Percentiles rank a stretch among this genome's conserved stretches.
These are phyloP conservation scores for Oryzias melastigma DNA, from an alignment of 2,113 vertebrate species.

Conservation along the genomic window DNA sequence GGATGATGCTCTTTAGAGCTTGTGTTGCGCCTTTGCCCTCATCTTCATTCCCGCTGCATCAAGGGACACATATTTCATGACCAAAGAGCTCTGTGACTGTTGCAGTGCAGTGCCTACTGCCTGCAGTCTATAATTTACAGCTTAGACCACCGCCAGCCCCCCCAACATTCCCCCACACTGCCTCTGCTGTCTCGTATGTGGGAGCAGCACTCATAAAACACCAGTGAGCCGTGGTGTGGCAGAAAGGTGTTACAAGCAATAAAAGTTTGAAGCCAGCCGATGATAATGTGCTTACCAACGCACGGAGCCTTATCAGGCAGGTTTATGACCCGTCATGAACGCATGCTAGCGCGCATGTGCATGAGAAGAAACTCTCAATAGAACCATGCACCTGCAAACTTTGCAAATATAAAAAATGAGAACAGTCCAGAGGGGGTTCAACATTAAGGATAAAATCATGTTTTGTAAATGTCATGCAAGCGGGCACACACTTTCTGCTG, in stretches of 20 bases:
- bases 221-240: slow-evolving; percentile 41
- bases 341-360: background rate
- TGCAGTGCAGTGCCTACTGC: slow-evolving; percentile 31
- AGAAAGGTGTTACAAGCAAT: slow-evolving; percentile 37
- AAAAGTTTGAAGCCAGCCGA: slow-evolving; percentile 63
- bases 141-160: background rate
- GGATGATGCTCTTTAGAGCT: slow-evolving; percentile 14
- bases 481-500: background rate
- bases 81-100: slow-evolving; percentile 40
- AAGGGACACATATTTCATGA: slow-evolving; percentile 28
- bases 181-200: slow-evolving; percentile 37
- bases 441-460: background rate
- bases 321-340: slow-evolving; percentile 51
- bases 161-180: background rate
- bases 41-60: slow-evolving; percentile 31
- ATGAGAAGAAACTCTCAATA: background rate
- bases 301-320: slow-evolving; percentile 30
- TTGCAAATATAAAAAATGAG: slow-evolving; percentile 5
- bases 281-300: slow-evolving; percentile 64
- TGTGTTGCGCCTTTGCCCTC: slow-evolving; percentile 21
- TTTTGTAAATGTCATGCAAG: slow-evolving; percentile 11
- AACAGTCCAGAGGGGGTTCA: background rate
- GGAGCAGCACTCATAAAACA: slow-evolving; percentile 62
- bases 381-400: slow-evolving; percentile 5
- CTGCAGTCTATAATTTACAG: slow-evolving; percentile 52